Evolutionary conservation across 1,140 invertebrate species (phyloP).

Genomic region (Drosophila nebulosa): DNA sequence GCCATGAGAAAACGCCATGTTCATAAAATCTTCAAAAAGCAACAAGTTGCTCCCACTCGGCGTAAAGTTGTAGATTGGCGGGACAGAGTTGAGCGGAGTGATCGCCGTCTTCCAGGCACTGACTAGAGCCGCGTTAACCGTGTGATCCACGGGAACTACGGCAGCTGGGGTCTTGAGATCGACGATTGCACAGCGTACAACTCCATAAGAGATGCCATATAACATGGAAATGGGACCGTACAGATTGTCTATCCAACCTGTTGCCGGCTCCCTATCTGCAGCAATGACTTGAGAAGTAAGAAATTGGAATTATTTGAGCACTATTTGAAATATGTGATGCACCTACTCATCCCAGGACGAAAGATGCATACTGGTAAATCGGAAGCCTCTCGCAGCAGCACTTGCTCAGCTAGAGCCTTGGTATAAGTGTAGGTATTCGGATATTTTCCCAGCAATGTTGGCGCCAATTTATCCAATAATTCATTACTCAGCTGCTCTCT

Average conservation of each 20-base stretch:
- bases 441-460: constrained; percentile 85
- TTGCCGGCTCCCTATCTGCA: constrained; percentile 87
- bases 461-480: constrained; percentile 85
- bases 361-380: constrained; percentile 88
- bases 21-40: constrained; percentile 83
- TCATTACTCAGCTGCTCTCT: constrained; percentile 82
- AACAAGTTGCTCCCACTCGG: constrained; percentile 84
- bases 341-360: constrained; percentile 87
- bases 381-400: constrained; percentile 84
- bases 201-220: constrained; percentile 86
- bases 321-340: constrained; percentile 81
- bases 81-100: constrained; percentile 14
- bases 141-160: constrained; percentile 90
- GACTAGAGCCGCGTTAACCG: constrained; percentile 88
- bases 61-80: constrained; percentile 86
- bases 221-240: constrained; percentile 91
- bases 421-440: constrained; percentile 93
- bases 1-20: constrained; percentile 43
- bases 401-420: constrained; percentile 90
- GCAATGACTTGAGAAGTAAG: constrained; percentile 87
- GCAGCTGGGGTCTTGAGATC: constrained; percentile 83
- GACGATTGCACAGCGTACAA: constrained; percentile 86
- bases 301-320: constrained; percentile 87
- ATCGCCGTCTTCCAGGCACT: constrained; percentile 85
- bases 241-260: constrained; percentile 94